A percentile compares a stretch with the other conserved stretches of the same genome.
Evolutionary conservation across 2,797 vertebrate genomes (phyloP).

Genomic region (Phoebastria nigripes): DNA sequence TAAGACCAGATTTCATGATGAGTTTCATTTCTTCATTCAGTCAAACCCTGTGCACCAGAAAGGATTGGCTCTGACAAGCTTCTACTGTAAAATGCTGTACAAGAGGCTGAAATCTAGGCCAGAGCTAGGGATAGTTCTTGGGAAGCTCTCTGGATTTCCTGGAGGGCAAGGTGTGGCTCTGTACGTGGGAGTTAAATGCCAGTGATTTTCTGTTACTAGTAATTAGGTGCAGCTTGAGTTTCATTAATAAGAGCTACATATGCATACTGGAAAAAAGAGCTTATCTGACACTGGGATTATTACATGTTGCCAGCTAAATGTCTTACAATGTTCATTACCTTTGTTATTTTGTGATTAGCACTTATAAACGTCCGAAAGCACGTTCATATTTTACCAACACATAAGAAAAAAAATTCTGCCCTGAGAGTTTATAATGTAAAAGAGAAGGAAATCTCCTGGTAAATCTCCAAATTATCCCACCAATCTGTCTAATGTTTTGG

Average conservation of each 20-base stretch:
- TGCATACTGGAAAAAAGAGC: conserved; percentile 14
- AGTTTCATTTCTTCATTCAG: neutral
- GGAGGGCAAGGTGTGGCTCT: conserved; percentile 51
- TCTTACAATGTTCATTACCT: neutral
- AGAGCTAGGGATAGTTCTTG: conserved; percentile 37
- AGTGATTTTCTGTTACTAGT: conserved; percentile 37
- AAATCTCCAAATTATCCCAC: neutral
- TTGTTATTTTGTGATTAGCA: conserved; percentile 22
- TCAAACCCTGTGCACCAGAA: neutral
- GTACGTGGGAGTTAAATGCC: neutral
- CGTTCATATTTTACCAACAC: neutral
- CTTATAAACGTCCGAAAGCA: neutral
- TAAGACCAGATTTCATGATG: neutral
- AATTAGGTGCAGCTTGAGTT: conserved; percentile 53
- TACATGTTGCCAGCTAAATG: neutral
- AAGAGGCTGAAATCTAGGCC: conserved; percentile 46
- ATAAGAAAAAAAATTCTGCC: neutral
- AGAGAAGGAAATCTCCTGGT: neutral
- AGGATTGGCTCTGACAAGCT: neutral
- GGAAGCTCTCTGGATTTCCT: conserved; percentile 46
- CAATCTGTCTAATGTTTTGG: neutral
- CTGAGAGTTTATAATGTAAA: neutral
- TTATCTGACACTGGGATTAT: conserved; percentile 11
- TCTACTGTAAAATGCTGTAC: neutral
- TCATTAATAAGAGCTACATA: conserved; percentile 42